Percentiles rank a stretch among this genome's conserved stretches.
These are phyloP conservation scores for Istiophorus platypterus DNA, from an alignment of 2,113 vertebrate species.

Conservation along the genomic window DNA sequence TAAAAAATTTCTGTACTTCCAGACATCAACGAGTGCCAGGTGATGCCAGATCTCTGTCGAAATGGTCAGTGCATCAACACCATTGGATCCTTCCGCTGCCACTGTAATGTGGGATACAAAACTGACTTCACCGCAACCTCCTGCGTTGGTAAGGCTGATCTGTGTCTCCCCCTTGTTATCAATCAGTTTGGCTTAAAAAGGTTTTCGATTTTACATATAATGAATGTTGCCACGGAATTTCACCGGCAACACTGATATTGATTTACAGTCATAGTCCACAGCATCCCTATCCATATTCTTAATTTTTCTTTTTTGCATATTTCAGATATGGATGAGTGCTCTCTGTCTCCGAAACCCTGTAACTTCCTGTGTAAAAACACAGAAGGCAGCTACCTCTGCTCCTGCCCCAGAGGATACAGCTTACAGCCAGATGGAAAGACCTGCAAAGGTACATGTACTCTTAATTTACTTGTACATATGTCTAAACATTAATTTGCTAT, in stretches of 20 bases:
- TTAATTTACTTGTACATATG: background rate
- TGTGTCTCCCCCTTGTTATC: background rate
- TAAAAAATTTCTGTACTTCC: background rate
- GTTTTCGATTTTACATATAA: background rate
- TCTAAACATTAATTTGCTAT: background rate
- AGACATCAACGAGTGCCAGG: slow-evolving; percentile 96
- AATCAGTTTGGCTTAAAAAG: background rate
- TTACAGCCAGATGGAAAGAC: slow-evolving; percentile 93
- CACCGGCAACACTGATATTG: background rate
- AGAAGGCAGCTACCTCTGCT: slow-evolving; percentile 94
- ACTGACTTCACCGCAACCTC: slow-evolving; percentile 87
- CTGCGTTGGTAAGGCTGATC: slow-evolving; percentile 87
- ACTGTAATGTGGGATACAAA: slow-evolving; percentile 90
- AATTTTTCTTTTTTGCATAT: background rate
- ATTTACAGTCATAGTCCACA: background rate
- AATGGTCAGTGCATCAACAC: slow-evolving; percentile 95
- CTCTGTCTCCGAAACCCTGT: slow-evolving; percentile 91
- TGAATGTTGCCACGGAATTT: no score
- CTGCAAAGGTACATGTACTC: slow-evolving; percentile 89
- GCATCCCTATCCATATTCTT: background rate
- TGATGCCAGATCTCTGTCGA: slow-evolving; percentile 89
- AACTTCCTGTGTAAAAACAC: slow-evolving; percentile 98
- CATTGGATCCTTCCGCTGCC: slow-evolving; percentile 94
- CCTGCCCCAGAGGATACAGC: slow-evolving; percentile 92
- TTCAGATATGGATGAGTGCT: slow-evolving; percentile 93